phyloP scores from a whole-genome alignment of 2,113 vertebrate genomes.

The Triplophysa rosa region DNA sequence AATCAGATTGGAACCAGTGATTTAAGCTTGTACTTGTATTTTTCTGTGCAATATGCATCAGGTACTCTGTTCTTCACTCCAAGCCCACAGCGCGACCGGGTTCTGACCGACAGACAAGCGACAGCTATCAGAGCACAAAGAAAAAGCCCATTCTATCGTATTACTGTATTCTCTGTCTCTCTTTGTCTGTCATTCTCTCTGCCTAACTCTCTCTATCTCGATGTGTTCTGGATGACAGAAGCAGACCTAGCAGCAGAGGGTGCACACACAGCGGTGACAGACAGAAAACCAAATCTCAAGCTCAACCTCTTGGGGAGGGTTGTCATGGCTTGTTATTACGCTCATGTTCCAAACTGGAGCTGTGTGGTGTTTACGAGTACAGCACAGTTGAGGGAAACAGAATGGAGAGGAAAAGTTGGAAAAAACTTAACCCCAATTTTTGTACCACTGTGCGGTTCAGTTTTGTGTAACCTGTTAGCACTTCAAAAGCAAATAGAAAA shows the following conservation, averaged over 20 bases:
- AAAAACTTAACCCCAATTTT: conserved; percentile 17
- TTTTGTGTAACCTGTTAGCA: conserved; percentile 5
- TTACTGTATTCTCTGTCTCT: conserved; percentile 34
- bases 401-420: conserved; percentile 1
- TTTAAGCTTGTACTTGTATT: not conserved
- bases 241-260: conserved; percentile 31
- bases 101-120: conserved; percentile 2
- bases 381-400: not conserved
- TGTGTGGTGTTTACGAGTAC: conserved; percentile 5
- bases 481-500: not conserved
- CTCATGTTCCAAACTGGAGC: not conserved
- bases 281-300: conserved; percentile 36
- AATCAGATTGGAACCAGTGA: not conserved
- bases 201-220: conserved; percentile 46
- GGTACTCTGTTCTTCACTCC: not conserved
- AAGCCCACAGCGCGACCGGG: not conserved
- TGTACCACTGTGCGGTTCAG: not conserved
- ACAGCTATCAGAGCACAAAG: conserved; percentile 32
- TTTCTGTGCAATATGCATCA: conserved; percentile 9
- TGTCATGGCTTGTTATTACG: conserved; percentile 32
- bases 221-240: conserved; percentile 12
- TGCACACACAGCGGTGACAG: conserved; percentile 18
- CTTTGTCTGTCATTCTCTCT: conserved; percentile 4
- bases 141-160: conserved; percentile 37
- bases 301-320: conserved; percentile 16